These are phyloP conservation scores for Bovichtus variegatus DNA, from an alignment of 2,797 vertebrate genomes.

Conservation along the genomic window DNA sequence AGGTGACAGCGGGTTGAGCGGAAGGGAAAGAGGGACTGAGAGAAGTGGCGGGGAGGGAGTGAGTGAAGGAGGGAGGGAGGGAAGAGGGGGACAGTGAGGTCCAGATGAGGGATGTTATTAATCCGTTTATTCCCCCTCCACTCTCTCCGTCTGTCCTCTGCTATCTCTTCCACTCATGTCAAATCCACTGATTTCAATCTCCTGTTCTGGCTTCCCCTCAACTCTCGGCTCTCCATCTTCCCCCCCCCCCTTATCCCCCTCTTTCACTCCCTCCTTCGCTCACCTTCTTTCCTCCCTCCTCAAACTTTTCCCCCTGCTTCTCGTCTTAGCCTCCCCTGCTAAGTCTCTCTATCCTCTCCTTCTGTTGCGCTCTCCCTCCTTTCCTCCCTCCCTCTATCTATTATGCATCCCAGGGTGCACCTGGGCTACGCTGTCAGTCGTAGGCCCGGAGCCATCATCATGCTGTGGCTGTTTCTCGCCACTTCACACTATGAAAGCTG, in stretches of 20 bases:
- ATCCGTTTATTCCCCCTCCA: slow-evolving; percentile 65
- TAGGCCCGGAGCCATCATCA: slow-evolving; percentile 66
- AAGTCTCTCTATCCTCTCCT: slow-evolving; percentile 11
- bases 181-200: slow-evolving; percentile 69
- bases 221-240: slow-evolving; percentile 28
- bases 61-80: not conserved
- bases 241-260: not conserved
- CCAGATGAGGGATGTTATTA: slow-evolving; percentile 69
- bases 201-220: slow-evolving; percentile 47
- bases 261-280: not conserved
- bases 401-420: slow-evolving; percentile 62
- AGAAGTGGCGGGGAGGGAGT: not conserved
- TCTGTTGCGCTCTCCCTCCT: slow-evolving; percentile 13
- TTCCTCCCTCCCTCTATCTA: slow-evolving; percentile 10
- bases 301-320: not conserved
- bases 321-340: not conserved
- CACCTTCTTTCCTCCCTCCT: not conserved
- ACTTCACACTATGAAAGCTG: slow-evolving; percentile 48
- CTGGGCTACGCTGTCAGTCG: slow-evolving; percentile 61
- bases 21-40: slow-evolving; percentile 4
- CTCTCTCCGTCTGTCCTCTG: slow-evolving; percentile 57
- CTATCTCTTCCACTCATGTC: slow-evolving; percentile 57
- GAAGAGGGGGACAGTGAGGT: slow-evolving; percentile 14
- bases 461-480: slow-evolving; percentile 66
- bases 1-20: slow-evolving; percentile 33